Evolutionary conservation across 2,888 invertebrate genomes (phyloP), one percentile per base, ranked within the genome.

Genomic region (Agrochola lychnidis): DNA sequence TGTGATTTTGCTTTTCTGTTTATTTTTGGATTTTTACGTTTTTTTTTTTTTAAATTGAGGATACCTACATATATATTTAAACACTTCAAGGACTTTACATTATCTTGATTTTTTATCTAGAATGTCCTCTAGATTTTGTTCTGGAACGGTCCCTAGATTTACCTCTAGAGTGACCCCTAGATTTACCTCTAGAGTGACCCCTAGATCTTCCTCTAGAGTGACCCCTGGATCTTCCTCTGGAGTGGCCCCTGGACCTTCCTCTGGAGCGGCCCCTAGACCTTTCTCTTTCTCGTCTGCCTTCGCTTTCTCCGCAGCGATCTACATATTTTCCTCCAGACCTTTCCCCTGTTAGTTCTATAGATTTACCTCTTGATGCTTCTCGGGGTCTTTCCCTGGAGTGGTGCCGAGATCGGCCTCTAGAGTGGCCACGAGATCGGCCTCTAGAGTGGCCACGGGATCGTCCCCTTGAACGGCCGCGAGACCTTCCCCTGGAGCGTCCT

Each of bases 151-250:
- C 59, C 4, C 68, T 79, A 10, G 63, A 73, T 68, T 7, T 67
- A 16, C 73, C 76, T 42, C 51, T 51, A 51, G 51, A 83, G 48
- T 10, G 64, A 3, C n/a, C 61, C 45, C 78, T 67, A 1, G 79
- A 79, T 40, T 40, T 70, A 2, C n/a, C 79, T n/a, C 77, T 73
- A 0, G 83, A 85, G 12, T 63, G 73, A 0, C 78, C 73, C 36
- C 79, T 80, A 19, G 76, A 78, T 53, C 73, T 61, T 66, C 70
- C 76, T 66, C 78, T 81, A 16, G 71, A 80, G 42, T 73, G 40
- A 7, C 40, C 40, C 40, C 40, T 40, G 30, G 30, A 30, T 30
- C 30, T 30, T 30, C 30, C 30, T 30, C 30, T 30, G 30, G 30
- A 30, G 30, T 6, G 40, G 40, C 5, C 40, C 40, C 40, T 6